Conservation (phyloP, 2,113 vertebrate species). For the Myocastor coypus region DNA sequence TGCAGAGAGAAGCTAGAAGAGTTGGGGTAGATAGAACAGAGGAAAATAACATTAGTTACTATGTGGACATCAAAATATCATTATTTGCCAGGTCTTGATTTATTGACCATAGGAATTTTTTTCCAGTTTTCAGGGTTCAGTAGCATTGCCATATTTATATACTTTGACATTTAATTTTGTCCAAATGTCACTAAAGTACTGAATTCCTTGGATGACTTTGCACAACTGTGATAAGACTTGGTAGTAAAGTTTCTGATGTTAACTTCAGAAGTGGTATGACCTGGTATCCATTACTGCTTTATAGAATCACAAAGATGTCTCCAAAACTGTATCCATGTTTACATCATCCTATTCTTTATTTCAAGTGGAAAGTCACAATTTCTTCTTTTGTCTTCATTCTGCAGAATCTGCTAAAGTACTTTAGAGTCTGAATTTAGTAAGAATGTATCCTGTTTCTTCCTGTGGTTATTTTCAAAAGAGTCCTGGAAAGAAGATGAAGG, state of each 20-base stretch:
- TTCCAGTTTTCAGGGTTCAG: constrained; percentile 18
- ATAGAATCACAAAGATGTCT: constrained; percentile 54
- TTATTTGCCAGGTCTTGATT: constrained; percentile 64
- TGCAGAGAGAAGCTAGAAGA: constrained; percentile 12
- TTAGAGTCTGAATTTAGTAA: constrained; percentile 68
- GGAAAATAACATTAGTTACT: constrained; percentile 59
- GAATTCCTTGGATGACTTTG: constrained; percentile 38
- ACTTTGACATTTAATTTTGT: constrained; percentile 10
- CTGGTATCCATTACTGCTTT: background rate
- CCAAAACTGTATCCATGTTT: constrained; percentile 6
- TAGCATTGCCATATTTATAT: constrained; percentile 49
- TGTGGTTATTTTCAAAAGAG: constrained; percentile 76
- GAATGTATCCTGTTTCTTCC: constrained; percentile 69
- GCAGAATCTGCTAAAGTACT: constrained; percentile 77
- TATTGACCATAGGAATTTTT: background rate
- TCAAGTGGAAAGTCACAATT: constrained; percentile 56
- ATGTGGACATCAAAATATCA: constrained; percentile 54
- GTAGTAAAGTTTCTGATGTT: background rate
- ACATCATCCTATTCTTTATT: constrained; percentile 46
- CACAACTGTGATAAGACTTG: background rate
- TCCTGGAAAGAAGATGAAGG: constrained; percentile 71
- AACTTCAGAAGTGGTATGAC: background rate
- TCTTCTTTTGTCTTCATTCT: constrained; percentile 66
- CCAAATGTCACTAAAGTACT: background rate
- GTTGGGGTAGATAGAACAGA: constrained; percentile 34